Evolutionary conservation across 2,113 vertebrate genomes (phyloP).

Genomic region (Carettochelys insculpta): DNA sequence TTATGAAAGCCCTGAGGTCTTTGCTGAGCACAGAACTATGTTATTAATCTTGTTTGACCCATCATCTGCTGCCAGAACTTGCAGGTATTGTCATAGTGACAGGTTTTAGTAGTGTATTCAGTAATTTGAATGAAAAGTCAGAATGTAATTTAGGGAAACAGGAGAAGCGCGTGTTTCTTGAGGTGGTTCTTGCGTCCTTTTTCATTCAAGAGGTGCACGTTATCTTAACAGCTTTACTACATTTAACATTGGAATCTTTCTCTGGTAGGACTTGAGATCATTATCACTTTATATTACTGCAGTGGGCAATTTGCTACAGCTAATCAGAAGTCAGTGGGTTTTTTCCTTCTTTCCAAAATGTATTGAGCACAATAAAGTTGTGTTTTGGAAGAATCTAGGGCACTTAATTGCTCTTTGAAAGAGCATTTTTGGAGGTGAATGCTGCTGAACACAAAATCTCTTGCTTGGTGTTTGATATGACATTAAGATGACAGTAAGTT

Average conservation of each 20-base stretch:
- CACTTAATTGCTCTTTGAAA: neutral
- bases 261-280: neutral
- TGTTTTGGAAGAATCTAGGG: neutral
- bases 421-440: neutral
- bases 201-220: neutral
- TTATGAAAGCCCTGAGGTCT: neutral
- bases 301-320: neutral
- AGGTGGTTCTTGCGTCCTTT: neutral
- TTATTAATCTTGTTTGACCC: neutral
- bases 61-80: neutral
- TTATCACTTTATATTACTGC: neutral
- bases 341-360: neutral
- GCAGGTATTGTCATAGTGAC: neutral
- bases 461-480: neutral
- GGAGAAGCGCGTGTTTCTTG: neutral
- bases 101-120: neutral
- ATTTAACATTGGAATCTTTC: neutral
- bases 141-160: fast-evolving
- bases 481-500: neutral
- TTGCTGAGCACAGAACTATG: constrained; percentile 9
- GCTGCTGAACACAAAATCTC: fast-evolving
- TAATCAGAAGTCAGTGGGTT: neutral
- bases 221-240: neutral
- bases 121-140: neutral
- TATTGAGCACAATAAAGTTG: neutral